Base-by-base conservation (phyloP, 2,113 vertebrate genomes). In the Hypomesus transpacificus region DNA sequence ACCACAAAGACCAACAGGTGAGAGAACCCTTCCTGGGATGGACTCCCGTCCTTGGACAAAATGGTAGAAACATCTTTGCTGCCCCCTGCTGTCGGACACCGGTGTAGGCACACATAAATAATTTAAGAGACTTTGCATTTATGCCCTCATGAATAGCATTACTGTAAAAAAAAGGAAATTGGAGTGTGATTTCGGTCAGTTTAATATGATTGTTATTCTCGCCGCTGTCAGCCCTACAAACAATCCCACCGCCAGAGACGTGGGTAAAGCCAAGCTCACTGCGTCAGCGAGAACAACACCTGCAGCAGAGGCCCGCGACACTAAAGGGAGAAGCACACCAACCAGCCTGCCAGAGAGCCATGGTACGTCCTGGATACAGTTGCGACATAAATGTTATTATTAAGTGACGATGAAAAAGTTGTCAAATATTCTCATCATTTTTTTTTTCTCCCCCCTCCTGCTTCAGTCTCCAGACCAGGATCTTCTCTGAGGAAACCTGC, bases 391-490 rank as follows among this genome's bases (percentile, higher is more conserved):
- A 61, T 50, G 8, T n/a, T 60, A 17, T n/a, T 60, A 17, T 56
- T 4, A 13, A 1, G 66, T 16, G 14, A 17, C 5, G 58, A n/a
- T 17, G 5, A 9, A 11, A 28, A 24, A 61, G 13, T 46, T 24
- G 57, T 51, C 7, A 11, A 50, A 24, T 73, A 70, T 60, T 34
- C 22, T 21, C 77, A 16, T 77, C 52, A 22, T 74, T 68, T 62
- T 70, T 83, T 79, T 84, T 26, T 1, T 2, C 24, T 3, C 24
- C 21, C 80, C 78, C 73, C 75, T 74, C 63, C 67, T 85, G 83
- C 75, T 74, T 78, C 84, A 97, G 96, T 87, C 68, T 78, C 89
- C 62, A 93, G 89, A 72, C 91, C 88, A 24, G 92, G 91, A 39
- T 85, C 90, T 6, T 73, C 89, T 17, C 5, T 76, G 31, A 92